phyloP scores from a whole-genome alignment of 2,888 invertebrate species.

The Phaedon cochleariae region DNA sequence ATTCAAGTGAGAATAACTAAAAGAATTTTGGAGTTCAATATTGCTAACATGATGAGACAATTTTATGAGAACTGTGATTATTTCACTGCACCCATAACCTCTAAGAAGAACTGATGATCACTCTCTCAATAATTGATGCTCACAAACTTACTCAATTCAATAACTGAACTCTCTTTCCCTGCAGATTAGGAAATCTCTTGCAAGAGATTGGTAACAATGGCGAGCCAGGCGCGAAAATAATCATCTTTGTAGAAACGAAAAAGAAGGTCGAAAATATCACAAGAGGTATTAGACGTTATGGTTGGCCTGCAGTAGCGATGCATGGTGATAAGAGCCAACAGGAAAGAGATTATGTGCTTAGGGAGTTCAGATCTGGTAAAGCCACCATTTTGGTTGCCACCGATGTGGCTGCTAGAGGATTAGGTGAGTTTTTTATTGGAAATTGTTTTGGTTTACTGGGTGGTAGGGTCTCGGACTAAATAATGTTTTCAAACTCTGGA shows the following conservation, averaged over 20 bases:
- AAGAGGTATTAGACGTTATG: slow-evolving; percentile 77
- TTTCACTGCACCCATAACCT: slow-evolving; percentile 31
- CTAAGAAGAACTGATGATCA: slow-evolving; percentile 65
- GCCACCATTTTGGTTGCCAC: slow-evolving; percentile 93
- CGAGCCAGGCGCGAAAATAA: slow-evolving; percentile 86
- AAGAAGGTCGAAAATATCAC: slow-evolving; percentile 82
- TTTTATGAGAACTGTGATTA: slow-evolving; percentile 22
- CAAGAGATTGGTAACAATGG: slow-evolving; percentile 81
- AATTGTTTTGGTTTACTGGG: not conserved
- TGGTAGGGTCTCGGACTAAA: too few species aligned
- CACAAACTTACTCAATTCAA: too few species aligned
- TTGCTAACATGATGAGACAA: slow-evolving; percentile 21
- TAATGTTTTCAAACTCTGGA: too few species aligned
- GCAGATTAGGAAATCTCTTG: slow-evolving; percentile 74
- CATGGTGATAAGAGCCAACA: slow-evolving; percentile 96
- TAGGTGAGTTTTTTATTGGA: slow-evolving; percentile 79
- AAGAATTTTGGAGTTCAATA: too few species aligned
- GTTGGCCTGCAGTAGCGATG: slow-evolving; percentile 81
- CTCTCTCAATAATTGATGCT: not conserved
- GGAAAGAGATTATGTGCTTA: slow-evolving; percentile 89
- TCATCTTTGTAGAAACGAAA: slow-evolving; percentile 96
- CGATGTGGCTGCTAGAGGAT: slow-evolving; percentile 94
- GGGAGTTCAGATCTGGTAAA: slow-evolving; percentile 87
- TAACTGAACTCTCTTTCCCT: slow-evolving; percentile 43
- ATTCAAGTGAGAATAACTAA: too few species aligned